Base-by-base conservation (phyloP, 2,797 vertebrate genomes). In the Microcaecilia unicolor region DNA sequence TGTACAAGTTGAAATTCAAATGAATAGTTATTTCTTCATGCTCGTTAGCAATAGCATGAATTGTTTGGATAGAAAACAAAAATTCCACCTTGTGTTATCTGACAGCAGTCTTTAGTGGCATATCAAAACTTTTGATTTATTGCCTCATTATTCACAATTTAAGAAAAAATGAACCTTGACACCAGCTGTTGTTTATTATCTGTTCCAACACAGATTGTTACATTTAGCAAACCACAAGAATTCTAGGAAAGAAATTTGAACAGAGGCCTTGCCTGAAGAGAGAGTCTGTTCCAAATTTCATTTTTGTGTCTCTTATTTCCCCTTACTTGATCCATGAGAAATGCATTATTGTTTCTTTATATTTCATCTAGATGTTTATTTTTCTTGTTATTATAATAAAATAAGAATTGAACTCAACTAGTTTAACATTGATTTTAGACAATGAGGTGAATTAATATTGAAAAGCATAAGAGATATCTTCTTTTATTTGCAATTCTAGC, bases 21-120 rank as follows among this genome's bases (percentile, higher is more conserved):
- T n/a, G n/a, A n/a, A n/a, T n/a, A n/a, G n/a, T n/a, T n/a, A n/a
- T n/a, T n/a, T n/a, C n/a, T n/a, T n/a, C n/a, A n/a, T n/a, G n/a
- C n/a, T n/a, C n/a, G n/a, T n/a, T n/a, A n/a, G n/a, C n/a, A n/a
- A n/a, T n/a, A n/a, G n/a, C n/a, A n/a, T n/a, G n/a, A n/a, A n/a
- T n/a, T n/a, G n/a, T n/a, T n/a, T n/a, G n/a, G n/a, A n/a, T n/a
- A n/a, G n/a, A n/a, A n/a, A n/a, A n/a, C n/a, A n/a, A 10, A 11
- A 26, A 46, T 12, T 5, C 0, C 0, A 0, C 0, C 4, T 18
- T 22, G 8, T 35, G 7, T 30, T 27, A 3, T 2, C 8, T 5
- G 2, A 22, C 9, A 49, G 18, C 41, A 21, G 25, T 2, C 7
- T 6, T 31, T 2, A 20, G 9, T 42, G 4, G n/a, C n/a, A n/a